These are phyloP conservation scores for Girardia tigrina DNA, from an alignment of 2,888 invertebrate genomes.

Conservation along the genomic window DNA sequence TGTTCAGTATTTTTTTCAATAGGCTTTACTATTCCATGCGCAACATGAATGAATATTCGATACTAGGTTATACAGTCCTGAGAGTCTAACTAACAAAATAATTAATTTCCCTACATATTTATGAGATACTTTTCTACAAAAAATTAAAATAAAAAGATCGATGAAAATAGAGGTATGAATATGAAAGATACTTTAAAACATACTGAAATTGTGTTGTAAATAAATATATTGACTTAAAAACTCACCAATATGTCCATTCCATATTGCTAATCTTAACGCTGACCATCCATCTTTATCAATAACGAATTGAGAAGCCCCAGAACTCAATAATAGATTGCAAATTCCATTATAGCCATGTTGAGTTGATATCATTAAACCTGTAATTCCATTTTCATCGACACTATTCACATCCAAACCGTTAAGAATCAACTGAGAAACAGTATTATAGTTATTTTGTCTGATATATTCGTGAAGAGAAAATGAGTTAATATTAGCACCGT, in stretches of 20 bases:
- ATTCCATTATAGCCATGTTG: slow-evolving; percentile 44
- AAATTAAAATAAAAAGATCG: too few relatives aligned
- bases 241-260: slow-evolving; percentile 71
- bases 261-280: slow-evolving; percentile 65
- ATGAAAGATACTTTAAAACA: too few relatives aligned
- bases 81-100: too few relatives aligned
- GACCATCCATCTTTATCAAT: slow-evolving; percentile 52
- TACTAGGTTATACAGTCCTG: too few relatives aligned
- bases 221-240: too few relatives aligned
- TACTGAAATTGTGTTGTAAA: too few relatives aligned
- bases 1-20: too few relatives aligned
- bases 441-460: slow-evolving; percentile 25
- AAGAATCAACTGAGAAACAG: slow-evolving; percentile 33
- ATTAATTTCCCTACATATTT: too few relatives aligned
- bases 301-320: slow-evolving; percentile 51
- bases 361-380: slow-evolving; percentile 64
- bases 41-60: too few relatives aligned
- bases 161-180: too few relatives aligned
- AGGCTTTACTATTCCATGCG: too few relatives aligned
- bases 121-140: too few relatives aligned
- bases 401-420: slow-evolving; percentile 36
- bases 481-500: neutral
- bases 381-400: slow-evolving; percentile 57
- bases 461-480: neutral
- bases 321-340: slow-evolving; percentile 51